Evolutionary conservation across 2,797 vertebrate genomes (phyloP).

Genomic region (Oophaga sylvatica): DNA sequence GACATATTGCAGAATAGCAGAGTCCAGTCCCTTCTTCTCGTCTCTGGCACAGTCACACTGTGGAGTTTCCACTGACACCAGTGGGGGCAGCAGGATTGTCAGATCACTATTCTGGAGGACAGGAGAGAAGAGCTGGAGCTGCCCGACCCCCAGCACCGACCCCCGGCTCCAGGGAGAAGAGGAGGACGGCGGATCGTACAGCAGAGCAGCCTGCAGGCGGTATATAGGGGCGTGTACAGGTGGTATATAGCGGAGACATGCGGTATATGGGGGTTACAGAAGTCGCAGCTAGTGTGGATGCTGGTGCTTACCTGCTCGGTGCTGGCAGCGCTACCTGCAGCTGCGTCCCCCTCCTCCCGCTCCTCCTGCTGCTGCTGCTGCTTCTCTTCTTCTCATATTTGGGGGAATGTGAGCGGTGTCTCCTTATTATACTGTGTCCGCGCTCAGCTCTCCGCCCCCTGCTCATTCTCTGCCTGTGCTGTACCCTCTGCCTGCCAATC

Average conservation of each 20-base stretch:
- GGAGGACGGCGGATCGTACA: too few relatives aligned
- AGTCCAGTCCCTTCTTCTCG: too few relatives aligned
- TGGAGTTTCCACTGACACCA: not conserved
- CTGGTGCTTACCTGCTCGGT: not conserved
- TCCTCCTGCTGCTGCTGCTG: too few relatives aligned
- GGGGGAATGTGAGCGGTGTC: conserved; percentile 2
- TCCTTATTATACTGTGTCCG: conserved; percentile 35
- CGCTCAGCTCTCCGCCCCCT: conserved; percentile 14
- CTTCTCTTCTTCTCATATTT: conserved; percentile 42
- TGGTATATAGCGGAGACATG: not conserved
- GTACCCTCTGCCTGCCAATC: not conserved
- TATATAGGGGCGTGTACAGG: not conserved
- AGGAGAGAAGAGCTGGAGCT: too few relatives aligned
- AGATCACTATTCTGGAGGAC: too few relatives aligned
- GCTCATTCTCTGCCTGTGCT: not conserved
- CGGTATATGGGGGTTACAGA: not conserved
- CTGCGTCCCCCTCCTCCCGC: not conserved
- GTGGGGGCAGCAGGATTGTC: not conserved
- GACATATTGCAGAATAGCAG: conserved; percentile 54
- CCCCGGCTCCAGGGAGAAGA: not conserved
- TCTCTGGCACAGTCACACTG: not conserved
- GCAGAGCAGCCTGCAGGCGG: too few relatives aligned
- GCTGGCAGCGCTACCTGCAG: conserved; percentile 1
- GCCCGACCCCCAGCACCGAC: too few relatives aligned
- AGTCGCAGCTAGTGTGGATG: not conserved